Conservation (phyloP, 1,140 invertebrate genomes). For the Ericerus pela region DNA sequence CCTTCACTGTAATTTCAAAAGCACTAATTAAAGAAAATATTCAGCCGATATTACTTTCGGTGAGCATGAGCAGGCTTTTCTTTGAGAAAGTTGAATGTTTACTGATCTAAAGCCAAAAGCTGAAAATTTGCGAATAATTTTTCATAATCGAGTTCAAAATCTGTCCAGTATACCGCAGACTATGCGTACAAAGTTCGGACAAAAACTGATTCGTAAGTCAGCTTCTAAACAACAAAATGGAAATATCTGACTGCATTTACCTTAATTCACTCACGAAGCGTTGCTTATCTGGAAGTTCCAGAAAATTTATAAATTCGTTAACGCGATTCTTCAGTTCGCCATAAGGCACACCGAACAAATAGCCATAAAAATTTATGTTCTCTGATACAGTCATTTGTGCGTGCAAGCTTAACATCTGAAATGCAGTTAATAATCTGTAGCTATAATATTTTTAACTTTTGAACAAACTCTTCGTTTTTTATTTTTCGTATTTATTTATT, state of each 20-base stretch:
- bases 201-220: background rate
- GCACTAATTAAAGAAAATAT: background rate
- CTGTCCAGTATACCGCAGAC: background rate
- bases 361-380: slow-evolving; percentile 12
- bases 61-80: background rate
- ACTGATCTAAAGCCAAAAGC: background rate
- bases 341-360: slow-evolving; percentile 5
- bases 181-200: background rate
- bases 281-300: background rate
- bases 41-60: background rate
- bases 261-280: slow-evolving; percentile 9
- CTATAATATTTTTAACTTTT: too few relatives aligned
- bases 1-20: slow-evolving; percentile 52
- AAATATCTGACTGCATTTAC: background rate
- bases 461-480: too few relatives aligned
- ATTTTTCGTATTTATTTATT: too few relatives aligned
- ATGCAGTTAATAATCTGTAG: too few relatives aligned
- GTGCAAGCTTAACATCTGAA: too few relatives aligned
- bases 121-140: background rate
- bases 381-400: too few relatives aligned
- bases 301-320: background rate
- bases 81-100: background rate
- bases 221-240: background rate
- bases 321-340: background rate
- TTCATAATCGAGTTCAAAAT: background rate